These are phyloP conservation scores for Quiscalus mexicanus DNA, from an alignment of 2,113 vertebrate species.

Conservation along the genomic window DNA sequence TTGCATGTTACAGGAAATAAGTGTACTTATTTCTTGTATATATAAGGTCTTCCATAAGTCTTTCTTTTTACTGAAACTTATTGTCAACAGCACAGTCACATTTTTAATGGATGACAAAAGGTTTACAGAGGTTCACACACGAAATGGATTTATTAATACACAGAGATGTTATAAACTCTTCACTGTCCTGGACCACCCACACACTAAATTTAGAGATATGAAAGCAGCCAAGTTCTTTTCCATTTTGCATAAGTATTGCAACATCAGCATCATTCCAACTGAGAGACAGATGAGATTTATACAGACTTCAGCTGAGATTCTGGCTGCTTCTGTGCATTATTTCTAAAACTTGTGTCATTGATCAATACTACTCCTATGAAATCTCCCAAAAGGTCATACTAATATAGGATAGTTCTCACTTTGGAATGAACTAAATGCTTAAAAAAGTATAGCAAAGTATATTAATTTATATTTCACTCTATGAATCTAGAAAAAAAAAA, in stretches of 20 bases:
- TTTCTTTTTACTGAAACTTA: constrained; percentile 17
- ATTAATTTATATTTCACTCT: constrained; percentile 6
- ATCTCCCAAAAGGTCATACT: constrained; percentile 36
- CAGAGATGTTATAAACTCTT: background rate
- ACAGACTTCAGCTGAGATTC: constrained; percentile 26
- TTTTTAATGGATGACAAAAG: background rate
- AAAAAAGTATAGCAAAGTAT: background rate
- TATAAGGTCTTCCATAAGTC: background rate
- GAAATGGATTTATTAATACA: constrained; percentile 29
- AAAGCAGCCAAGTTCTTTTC: constrained; percentile 26
- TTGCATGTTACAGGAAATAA: constrained; percentile 47
- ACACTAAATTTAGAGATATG: constrained; percentile 15
- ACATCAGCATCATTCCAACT: constrained; percentile 27
- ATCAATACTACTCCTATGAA: constrained; percentile 19
- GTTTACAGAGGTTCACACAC: background rate
- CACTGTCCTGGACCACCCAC: background rate
- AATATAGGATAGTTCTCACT: constrained; percentile 33
- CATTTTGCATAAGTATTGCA: background rate
- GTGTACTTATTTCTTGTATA: background rate
- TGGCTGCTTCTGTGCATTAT: constrained; percentile 20
- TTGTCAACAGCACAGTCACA: background rate
- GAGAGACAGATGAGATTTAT: constrained; percentile 47
- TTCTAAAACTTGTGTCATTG: constrained; percentile 25
- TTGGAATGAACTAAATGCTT: constrained; percentile 41
- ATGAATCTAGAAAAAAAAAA: constrained; percentile 2